Conservation (phyloP, 1,140 invertebrate species). For the Idris sp. region DNA sequence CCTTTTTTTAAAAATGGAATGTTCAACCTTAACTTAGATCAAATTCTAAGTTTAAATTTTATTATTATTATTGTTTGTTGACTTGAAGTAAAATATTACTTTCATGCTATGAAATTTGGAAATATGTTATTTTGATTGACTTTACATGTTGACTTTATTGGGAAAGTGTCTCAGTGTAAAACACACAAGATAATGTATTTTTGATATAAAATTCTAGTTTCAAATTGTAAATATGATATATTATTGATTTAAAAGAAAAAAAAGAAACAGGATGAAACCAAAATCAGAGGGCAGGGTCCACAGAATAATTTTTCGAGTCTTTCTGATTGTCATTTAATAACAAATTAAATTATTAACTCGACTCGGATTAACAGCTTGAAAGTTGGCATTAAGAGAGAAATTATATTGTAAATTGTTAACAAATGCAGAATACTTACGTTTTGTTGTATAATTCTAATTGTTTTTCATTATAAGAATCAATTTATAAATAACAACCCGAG, state of each 20-base stretch:
- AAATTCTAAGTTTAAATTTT: too few relatives aligned
- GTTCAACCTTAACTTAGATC: too few relatives aligned
- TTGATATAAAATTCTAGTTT: constrained; percentile 41
- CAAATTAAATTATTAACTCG: too few relatives aligned
- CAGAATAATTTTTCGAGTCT: constrained; percentile 36
- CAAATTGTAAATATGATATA: constrained; percentile 38
- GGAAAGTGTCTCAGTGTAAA: constrained; percentile 33
- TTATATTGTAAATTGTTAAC: constrained; percentile 51
- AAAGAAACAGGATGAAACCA: background rate
- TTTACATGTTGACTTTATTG: too few relatives aligned
- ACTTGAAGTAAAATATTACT: too few relatives aligned
- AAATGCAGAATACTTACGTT: constrained; percentile 57
- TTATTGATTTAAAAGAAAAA: constrained; percentile 33
- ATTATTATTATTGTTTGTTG: too few relatives aligned
- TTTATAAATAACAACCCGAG: constrained; percentile 28
- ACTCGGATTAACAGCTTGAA: constrained; percentile 37
- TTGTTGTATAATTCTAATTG: constrained; percentile 55
- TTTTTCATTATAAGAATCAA: constrained; percentile 33
- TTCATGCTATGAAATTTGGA: too few relatives aligned
- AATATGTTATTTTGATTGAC: too few relatives aligned
- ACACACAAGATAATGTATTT: constrained; percentile 39
- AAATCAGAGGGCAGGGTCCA: constrained; percentile 2
- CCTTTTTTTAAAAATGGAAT: too few relatives aligned
- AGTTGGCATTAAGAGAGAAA: constrained; percentile 24
- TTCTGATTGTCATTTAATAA: constrained; percentile 12